Conservation (phyloP, 2,113 vertebrate genomes). For the Promerops cafer region DNA sequence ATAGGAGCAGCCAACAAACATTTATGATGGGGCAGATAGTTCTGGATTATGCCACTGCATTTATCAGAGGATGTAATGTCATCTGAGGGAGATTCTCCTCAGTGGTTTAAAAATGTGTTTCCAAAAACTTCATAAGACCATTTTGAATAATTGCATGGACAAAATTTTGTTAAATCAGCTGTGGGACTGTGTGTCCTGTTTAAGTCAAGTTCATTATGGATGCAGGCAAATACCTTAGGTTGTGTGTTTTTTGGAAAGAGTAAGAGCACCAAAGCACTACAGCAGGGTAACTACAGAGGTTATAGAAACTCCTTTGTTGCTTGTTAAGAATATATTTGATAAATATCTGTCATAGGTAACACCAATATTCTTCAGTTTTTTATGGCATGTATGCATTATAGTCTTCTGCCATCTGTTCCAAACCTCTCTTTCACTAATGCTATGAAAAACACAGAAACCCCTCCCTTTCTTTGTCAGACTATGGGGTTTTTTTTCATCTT, state of each 20-base stretch:
- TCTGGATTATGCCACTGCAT: not conserved
- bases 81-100: not conserved
- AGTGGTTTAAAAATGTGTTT: not conserved
- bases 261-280: not conserved
- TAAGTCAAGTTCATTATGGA: not conserved
- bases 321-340: not conserved
- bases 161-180: not conserved
- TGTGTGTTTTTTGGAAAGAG: not conserved
- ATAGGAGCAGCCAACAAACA: not conserved
- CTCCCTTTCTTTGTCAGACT: not conserved
- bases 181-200: not conserved
- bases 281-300: not conserved
- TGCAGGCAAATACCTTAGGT: not conserved
- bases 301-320: not conserved
- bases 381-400: not conserved
- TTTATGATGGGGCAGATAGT: too few species aligned
- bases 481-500: not conserved
- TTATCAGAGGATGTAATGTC: not conserved
- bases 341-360: not conserved
- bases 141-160: not conserved
- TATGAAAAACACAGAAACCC: not conserved
- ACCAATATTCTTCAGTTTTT: not conserved
- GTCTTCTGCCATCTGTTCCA: not conserved
- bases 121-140: not conserved
- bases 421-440: not conserved